Evolutionary conservation across 2,888 invertebrate genomes (phyloP).

Genomic region (Alsophila aescularia): DNA sequence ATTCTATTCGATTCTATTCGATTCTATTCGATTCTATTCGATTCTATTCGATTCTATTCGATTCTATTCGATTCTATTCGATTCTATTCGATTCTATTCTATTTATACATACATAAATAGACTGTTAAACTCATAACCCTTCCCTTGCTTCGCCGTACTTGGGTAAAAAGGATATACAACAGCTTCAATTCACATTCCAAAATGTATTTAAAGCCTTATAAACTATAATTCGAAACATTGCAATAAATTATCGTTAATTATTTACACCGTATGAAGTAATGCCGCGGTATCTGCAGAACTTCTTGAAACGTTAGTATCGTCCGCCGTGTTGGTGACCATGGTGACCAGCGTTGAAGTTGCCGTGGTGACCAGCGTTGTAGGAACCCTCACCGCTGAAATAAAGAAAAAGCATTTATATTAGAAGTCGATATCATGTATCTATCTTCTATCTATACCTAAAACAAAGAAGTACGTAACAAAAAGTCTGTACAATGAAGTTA

Average conservation of each 20-base stretch:
- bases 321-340: conserved; percentile 32
- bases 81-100: too few species aligned
- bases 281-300: conserved; percentile 4
- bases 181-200: conserved; percentile 6
- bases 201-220: conserved; percentile 47
- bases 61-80: too few species aligned
- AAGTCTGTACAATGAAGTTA: too few species aligned
- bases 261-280: conserved; percentile 26
- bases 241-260: conserved; percentile 45
- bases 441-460: too few species aligned
- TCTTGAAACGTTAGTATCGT: conserved; percentile 56
- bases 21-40: too few species aligned
- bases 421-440: too few species aligned
- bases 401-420: not conserved
- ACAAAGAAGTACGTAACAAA: too few species aligned
- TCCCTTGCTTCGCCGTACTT: too few species aligned
- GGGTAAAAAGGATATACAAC: not conserved
- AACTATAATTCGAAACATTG: conserved; percentile 42
- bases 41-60: too few species aligned
- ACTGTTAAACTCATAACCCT: too few species aligned
- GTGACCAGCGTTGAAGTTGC: conserved; percentile 56
- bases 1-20: too few species aligned
- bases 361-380: conserved; percentile 52
- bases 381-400: conserved; percentile 55
- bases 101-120: too few species aligned